Base-by-base conservation (phyloP, 2,888 invertebrate genomes). In the Drosophila gaucha region DNA sequence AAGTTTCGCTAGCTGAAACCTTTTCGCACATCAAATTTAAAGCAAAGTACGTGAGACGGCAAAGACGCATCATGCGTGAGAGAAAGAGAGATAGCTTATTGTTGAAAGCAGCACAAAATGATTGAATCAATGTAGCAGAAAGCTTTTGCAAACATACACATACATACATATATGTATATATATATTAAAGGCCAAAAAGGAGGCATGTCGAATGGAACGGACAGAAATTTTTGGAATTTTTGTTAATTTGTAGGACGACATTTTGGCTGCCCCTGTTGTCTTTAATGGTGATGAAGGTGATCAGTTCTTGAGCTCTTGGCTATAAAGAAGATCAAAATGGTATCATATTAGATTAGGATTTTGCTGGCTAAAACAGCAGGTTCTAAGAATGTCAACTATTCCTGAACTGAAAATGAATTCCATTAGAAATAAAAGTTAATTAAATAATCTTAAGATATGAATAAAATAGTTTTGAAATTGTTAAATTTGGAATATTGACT, bases 171-270 rank as follows among this genome's bases (percentile, higher is more conserved):
- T 24, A 39, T 5, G 14, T 1, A 18, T 20, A 2, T 6, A 31
- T 22, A 31, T 14, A 41, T n/a, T 62, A 51, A 62, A 64, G 75
- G 66, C 62, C 43, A 44, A 50, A 56, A 68, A 41, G 84, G 62
- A 73, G 80, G 70, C 78, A 74, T 74, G 63, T 76, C 58, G 55
- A 43, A 41, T 62, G 54, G 52, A 69, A 67, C 62, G 56, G 38
- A 46, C 62, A 54, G 50, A 82, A 67, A 85, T 86, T 75, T 52
- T 75, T 85, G 66, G 76, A 86, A 85, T 85, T 85, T 88, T 88
- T 88, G 87, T 76, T 78, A 85, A 85, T 85, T 85, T 85, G 87
- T 85, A 72, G 88, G 68, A 85, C 73, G 85, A 86, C 72, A 88
- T 83, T 69, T 87, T 74, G 89, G 89, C 60, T 78, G 87, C 87